Evolutionary conservation across 2,888 invertebrate genomes (phyloP), one percentile per base, ranked within the genome.

Genomic region (Portevinia maculata): DNA sequence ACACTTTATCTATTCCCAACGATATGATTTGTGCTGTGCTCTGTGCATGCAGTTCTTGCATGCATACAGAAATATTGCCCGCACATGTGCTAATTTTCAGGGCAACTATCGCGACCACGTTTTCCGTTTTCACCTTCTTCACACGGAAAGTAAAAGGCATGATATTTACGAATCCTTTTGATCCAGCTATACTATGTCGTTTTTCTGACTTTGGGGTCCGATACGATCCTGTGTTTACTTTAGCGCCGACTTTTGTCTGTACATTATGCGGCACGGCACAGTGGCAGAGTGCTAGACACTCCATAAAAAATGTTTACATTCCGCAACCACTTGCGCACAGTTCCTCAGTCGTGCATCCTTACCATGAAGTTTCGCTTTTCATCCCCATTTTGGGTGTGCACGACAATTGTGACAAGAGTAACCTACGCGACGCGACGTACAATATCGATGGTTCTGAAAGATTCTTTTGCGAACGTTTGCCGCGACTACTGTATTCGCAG

Each of bases 91-190:
- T 83, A 76, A 83, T 83, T 76, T 83, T 59, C 59, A 76, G 53
- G 30, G 48, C 76, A 59, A 64, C 48, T 50, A 78, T 62, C 37
- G 55, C 46, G 48, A 57, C 57, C 41, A 59, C 34, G 60, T 83
- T 60, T 75, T 53, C 15, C 28, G 65, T 71, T 83, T 81, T 81
- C 81, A 81, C 76, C 81, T 81, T 64, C 71, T 71, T 62, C 17
- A 46, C 44, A 59, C 71, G 50, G 71, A 83, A 83, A 83, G 83
- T 83, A 83, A 83, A 83, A 76, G 83, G 39, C 53, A 76, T 48
- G 28, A 11, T 50, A 32, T 73, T 30, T 39, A 21, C 34, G 60
- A 50, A 67, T 76, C 71, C 71, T 83, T 83, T 71, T 62, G 65
- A 71, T 71, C 48, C 52, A 24, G n/a, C 70, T 11, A 28, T 7